Base-by-base conservation (phyloP, 2,113 vertebrate species). In the Chrysemys picta region DNA sequence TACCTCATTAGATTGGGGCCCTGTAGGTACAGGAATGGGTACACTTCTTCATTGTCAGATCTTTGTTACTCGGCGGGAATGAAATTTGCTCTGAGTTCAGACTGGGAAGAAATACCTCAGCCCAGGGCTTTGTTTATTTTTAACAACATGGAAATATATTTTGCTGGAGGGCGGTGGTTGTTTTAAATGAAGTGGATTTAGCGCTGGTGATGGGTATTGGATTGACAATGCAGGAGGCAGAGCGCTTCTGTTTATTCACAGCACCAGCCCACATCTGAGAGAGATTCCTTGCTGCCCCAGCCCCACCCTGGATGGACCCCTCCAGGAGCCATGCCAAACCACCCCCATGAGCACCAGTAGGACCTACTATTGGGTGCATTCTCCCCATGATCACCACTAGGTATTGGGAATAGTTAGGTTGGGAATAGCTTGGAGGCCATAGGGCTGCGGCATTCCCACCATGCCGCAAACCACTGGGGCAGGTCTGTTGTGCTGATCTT, bases 1-100 rank as follows among this genome's bases (percentile, higher is more conserved):
- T 96, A 95, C 97, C 98, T 98, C 97, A 98, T 52, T 79, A 35
- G 31, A 47, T 8, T 4, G 75, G 89, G 54, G 57, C 59, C 49
- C 59, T 69, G n/a, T 80, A 89, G 5, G 31, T 69, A 85, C 35
- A 92, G 42, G 49, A n/a, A 12, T 54, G 50, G 45, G 54, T 38
- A 85, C 31, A 76, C 2, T 14, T 89, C 62, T 3, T 95, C 54
- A 82, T 82, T 65, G 50, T 85, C 76, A 84, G 57, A 76, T 42
- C 47, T 90, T 59, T 87, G 12, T 89, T 87, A 72, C 1, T 87
- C 35, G 82, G 49, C 31, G 52, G 52, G 3, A 92, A 57, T 49
- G 85, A 90, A 79, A 80, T 24, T 16, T 84, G 16, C 80, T 59
- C 22, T 1, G 1, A 82, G 83, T 12, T 45, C 24, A 54, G 89